Percentiles rank a stretch among this genome's conserved stretches.
Conservation (phyloP, 35 echinoderm and acorn worm species). For the Strongylocentrotus purpuratus region DNA sequence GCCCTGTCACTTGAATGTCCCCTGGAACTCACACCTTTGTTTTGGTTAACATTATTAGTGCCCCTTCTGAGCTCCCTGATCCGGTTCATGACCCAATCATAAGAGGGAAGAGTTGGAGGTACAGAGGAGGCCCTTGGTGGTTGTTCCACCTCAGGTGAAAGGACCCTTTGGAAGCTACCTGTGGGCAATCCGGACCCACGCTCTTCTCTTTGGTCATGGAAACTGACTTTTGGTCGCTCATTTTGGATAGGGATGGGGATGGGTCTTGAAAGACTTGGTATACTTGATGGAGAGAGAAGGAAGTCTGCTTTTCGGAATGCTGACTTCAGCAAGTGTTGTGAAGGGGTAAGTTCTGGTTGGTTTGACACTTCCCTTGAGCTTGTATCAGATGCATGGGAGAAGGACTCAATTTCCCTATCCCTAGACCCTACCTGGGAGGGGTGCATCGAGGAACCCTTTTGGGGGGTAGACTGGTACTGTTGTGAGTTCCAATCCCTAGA, state of each 20-base stretch:
- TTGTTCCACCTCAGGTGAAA: constrained; percentile 15
- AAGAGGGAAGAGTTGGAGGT: constrained; percentile 60
- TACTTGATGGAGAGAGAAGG: background rate
- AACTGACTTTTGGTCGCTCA: constrained; percentile 19
- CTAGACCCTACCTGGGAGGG: background rate
- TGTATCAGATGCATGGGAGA: background rate
- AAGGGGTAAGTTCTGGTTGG: background rate
- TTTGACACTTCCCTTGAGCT: background rate
- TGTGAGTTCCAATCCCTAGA: background rate
- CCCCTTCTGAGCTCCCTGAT: constrained; percentile 66
- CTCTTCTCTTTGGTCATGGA: background rate
- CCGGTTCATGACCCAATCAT: constrained; percentile 90
- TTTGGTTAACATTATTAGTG: constrained; percentile 39
- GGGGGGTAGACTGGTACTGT: constrained; percentile 26
- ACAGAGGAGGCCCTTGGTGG: constrained; percentile 29
- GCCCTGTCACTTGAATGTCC: background rate
- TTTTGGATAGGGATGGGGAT: background rate
- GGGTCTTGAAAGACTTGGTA: constrained; percentile 42
- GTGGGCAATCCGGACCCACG: background rate
- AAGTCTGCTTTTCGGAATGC: constrained; percentile 33
- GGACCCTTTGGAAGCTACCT: background rate
- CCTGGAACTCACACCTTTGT: background rate
- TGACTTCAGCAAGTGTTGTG: background rate
- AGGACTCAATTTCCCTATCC: constrained; percentile 16
- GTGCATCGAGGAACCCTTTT: background rate